Percentiles rank a stretch among this genome's conserved stretches.
Evolutionary conservation across 2,888 invertebrate species (phyloP).

Genomic region (Xestia ashworthii): DNA sequence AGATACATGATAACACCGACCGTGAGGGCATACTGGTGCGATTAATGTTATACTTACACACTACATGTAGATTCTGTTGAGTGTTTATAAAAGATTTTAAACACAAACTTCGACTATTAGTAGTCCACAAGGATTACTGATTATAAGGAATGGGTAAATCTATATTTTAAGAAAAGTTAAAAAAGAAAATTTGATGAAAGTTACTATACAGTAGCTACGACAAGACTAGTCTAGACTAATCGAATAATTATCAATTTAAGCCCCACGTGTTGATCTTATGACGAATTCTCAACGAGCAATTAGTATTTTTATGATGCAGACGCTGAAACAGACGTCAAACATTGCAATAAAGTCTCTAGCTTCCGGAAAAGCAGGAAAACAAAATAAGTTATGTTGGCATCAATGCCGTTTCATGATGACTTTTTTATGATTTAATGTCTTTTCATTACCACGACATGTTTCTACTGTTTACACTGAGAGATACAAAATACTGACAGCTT

Average conservation of each 20-base stretch:
- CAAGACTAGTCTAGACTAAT: no score
- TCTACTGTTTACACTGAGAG: slow-evolving; percentile 31
- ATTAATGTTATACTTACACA: background rate
- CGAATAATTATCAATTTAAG: background rate
- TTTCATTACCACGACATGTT: slow-evolving; percentile 30
- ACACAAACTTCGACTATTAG: background rate
- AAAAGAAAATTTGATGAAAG: background rate
- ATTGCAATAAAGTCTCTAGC: slow-evolving; percentile 21
- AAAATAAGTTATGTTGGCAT: slow-evolving; percentile 22
- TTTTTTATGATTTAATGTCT: slow-evolving; percentile 22
- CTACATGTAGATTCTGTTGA: background rate
- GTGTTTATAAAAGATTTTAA: background rate
- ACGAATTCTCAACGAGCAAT: slow-evolving; percentile 12
- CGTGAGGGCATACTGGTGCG: slow-evolving; percentile 9
- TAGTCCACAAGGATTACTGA: background rate
- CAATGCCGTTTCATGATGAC: slow-evolving; percentile 24
- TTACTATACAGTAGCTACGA: background rate
- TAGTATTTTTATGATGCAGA: slow-evolving; percentile 23
- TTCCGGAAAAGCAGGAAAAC: slow-evolving; percentile 45
- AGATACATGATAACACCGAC: slow-evolving; percentile 21
- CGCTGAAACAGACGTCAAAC: slow-evolving; percentile 21
- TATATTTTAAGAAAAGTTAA: background rate
- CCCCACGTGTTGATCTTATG: background rate
- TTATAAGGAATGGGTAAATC: background rate
- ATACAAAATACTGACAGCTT: slow-evolving; percentile 23